Base-by-base conservation (phyloP, 64 coral and sea anemone species). In the Stichodactyla mertensii region DNA sequence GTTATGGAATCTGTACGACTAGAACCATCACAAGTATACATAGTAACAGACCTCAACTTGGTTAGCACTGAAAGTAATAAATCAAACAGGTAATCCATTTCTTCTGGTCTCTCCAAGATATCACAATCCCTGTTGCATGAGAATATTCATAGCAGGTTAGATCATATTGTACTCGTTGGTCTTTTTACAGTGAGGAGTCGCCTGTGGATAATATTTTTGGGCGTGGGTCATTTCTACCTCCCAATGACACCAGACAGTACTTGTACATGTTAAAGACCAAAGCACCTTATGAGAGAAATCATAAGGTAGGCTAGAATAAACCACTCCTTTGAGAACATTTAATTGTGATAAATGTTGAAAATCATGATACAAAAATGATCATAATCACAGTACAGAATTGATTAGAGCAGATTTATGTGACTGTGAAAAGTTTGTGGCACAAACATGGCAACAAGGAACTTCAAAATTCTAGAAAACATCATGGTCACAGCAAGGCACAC, bases 1-100 rank as follows among this genome's bases (percentile, higher is more conserved):
- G 93, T 94, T 13, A 99, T 99, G 97, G 93, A 99, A 31, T 99
- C 97, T 24, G 93, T 99, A 6, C 88, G 64, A 16, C 79, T 99
- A n/a, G 97, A 99, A n/a, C 97, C 97, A 3, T 95, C 97, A 57
- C 60, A 88, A 7, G 52, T 64, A 64, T 99, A 95, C 54, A 78
- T 62, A 78, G 97, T 92, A 15, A 86, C 78, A 83, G 93, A 99
- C 79, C 77, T 99, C 14, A 99, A 99, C 56, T 87, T 85, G 52
- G 93, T 85, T 22, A 67, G 9, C 14, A 52, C 16, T 66, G 67
- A 87, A 9, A 84, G 51, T 19, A 85, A 55, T 55, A 84, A 82
- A 55, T 9, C 52, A 22, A 82, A 82, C 52, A 82, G 80, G 80
- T 57, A 20, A 4, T 7, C 18, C 62, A n/a, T 3, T 66, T 7